Base-by-base conservation (phyloP, 1,140 invertebrate species). In the Polypedilum pembai region DNA sequence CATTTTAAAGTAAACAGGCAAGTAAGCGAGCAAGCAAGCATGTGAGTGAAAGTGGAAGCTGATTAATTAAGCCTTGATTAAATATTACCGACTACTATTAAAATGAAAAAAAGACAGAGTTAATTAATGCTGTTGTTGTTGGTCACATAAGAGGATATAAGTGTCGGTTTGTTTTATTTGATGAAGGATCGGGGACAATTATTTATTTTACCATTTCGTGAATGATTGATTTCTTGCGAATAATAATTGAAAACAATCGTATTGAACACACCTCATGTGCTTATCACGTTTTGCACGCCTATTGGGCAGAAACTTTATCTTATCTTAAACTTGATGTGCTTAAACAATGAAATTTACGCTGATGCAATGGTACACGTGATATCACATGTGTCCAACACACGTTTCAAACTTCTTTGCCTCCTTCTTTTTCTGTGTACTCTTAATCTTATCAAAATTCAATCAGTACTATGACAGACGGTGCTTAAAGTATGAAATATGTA, bases 141-240 rank as follows among this genome's bases (percentile, higher is more conserved):
- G 24, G 2, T 56, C 45, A 56, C n/a, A n/a, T 56, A 56, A 56
- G 45, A 56, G 45, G 45, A 56, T 56, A 56, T 56, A 56, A n/a
- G 45, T n/a, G 45, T 56, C 45, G 45, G 45, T n/a, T 56, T n/a
- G 12, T 56, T 56, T 56, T 56, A 56, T 56, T 56, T 56, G 45
- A 56, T 56, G 45, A 56, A 56, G 45, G 45, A 56, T 56, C 45
- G 45, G 15, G 45, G 45, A 56, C 12, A 56, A 15, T 56, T 56
- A 56, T 56, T 56, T 56, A n/a, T 45, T 3, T 45, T 45, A 3
- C 8, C 45, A n/a, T 12, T 12, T n/a, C 45, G 1, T 45, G n/a
- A n/a, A 56, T 56, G 45, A 56, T 56, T 56, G 45, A 12, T 56
- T 33, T 33, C 24, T 33, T 33, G 24, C 24, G 24, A 33, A 33